phyloP scores from a whole-genome alignment of 92 coral and sea anemone genomes.

The Pocillopora grandis region DNA sequence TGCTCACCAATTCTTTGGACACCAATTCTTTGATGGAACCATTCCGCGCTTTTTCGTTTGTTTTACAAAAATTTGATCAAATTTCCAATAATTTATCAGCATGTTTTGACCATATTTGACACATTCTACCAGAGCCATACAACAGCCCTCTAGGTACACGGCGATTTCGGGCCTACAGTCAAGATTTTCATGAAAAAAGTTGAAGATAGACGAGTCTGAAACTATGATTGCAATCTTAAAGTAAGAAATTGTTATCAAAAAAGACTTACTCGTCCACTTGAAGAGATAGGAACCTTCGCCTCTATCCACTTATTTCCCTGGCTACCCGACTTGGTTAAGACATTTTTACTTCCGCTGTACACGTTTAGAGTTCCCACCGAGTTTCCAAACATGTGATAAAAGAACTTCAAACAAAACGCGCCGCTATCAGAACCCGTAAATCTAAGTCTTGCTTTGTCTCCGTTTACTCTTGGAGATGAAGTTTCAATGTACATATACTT shows the following conservation, averaged over 20 bases:
- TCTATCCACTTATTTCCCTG: constrained; percentile 34
- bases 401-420: constrained; percentile 46
- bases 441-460: constrained; percentile 39
- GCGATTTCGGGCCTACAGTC: too few relatives aligned
- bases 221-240: neutral
- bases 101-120: too few relatives aligned
- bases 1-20: neutral
- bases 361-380: constrained; percentile 44
- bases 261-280: neutral
- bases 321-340: constrained; percentile 27
- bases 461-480: constrained; percentile 32
- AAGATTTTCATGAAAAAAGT: too few relatives aligned
- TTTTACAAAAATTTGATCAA: too few relatives aligned
- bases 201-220: neutral
- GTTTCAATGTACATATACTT: constrained; percentile 47
- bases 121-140: too few relatives aligned
- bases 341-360: constrained; percentile 19
- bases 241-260: neutral
- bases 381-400: constrained; percentile 56
- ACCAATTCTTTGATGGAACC: neutral
- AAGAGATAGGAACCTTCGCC: constrained; percentile 35
- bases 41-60: too few relatives aligned
- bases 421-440: constrained; percentile 21
- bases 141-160: too few relatives aligned
- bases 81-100: too few relatives aligned